Percentiles rank a stretch among this genome's conserved stretches.
Conservation (phyloP, 2,797 vertebrate genomes). For the Arremon aurantiirostris region DNA sequence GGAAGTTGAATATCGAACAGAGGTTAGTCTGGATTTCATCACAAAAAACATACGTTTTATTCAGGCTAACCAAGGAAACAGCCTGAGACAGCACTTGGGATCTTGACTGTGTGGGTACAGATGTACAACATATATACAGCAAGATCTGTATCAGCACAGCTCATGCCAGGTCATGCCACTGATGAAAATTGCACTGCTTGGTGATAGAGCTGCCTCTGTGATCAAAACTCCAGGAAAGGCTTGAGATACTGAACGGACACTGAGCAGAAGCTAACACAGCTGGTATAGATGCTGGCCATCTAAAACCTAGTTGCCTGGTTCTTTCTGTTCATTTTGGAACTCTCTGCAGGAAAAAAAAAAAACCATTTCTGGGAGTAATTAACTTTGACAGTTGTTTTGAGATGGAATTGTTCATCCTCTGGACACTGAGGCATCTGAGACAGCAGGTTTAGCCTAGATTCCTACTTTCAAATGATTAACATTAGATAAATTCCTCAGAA, state of each 20-base stretch:
- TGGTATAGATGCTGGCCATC: background rate
- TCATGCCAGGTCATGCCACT: background rate
- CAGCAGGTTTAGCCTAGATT: background rate
- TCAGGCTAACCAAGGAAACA: background rate
- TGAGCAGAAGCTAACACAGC: background rate
- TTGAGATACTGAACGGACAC: background rate
- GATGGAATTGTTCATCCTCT: background rate
- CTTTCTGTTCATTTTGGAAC: background rate
- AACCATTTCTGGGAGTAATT: background rate
- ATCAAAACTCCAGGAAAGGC: background rate
- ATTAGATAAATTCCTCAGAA: background rate
- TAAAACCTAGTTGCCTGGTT: background rate
- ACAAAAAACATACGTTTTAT: background rate
- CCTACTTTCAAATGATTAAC: background rate
- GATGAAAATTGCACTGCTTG: background rate
- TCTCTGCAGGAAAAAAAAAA: background rate
- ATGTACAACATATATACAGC: background rate
- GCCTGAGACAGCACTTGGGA: background rate
- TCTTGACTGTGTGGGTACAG: background rate
- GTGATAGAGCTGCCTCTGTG: background rate
- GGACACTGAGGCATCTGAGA: background rate
- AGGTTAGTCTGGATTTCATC: background rate
- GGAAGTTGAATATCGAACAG: background rate
- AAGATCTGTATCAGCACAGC: background rate
- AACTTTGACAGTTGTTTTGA: background rate